Evolutionary conservation across 2,113 vertebrate species (phyloP), one percentile per base, ranked within the genome.

Genomic region (Labeo catla): DNA sequence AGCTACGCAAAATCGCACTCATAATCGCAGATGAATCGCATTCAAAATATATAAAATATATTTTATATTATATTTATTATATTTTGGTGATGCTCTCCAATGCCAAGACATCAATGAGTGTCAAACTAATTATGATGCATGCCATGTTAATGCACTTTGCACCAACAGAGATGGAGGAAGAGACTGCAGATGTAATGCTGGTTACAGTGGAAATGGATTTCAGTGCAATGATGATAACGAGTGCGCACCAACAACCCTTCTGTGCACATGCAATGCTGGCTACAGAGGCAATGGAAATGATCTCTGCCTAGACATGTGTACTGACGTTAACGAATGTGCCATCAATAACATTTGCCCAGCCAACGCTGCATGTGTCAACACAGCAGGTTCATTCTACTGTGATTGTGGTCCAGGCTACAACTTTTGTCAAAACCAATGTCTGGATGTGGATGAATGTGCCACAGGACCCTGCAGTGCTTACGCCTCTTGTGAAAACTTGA

Each of bases 61-160:
- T n/a, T n/a, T n/a, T n/a, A n/a, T n/a, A n/a, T n/a, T n/a, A n/a
- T n/a, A n/a, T n/a, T n/a, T n/a, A n/a, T n/a, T n/a, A n/a, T n/a
- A n/a, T n/a, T n/a, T n/a, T n/a, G n/a, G n/a, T n/a, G n/a, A n/a
- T n/a, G n/a, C n/a, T n/a, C n/a, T n/a, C 95, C 95, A 0, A 23
- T 96, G 96, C 45, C 87, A 87, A 19, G 96, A 96, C 86, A 93
- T 95, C 0, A 73, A 96, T 5, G 96, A 96, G 91, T 96, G 96
- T 82, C 87, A 87, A 4, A 83, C 2, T 47, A 93, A 90, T 95
- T 81, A 63, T 54, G 1, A n/a, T n/a, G n/a, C n/a, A n/a, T n/a
- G n/a, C n/a, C n/a, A n/a, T n/a, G n/a, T n/a, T n/a, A n/a, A n/a
- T n/a, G n/a, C n/a, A n/a, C n/a, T n/a, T n/a, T n/a, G n/a, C n/a